Percentiles rank a stretch among this genome's conserved stretches.
These are phyloP conservation scores for Protobothrops mucrosquamatus DNA, from an alignment of 2,113 vertebrate species.

Conservation along the genomic window DNA sequence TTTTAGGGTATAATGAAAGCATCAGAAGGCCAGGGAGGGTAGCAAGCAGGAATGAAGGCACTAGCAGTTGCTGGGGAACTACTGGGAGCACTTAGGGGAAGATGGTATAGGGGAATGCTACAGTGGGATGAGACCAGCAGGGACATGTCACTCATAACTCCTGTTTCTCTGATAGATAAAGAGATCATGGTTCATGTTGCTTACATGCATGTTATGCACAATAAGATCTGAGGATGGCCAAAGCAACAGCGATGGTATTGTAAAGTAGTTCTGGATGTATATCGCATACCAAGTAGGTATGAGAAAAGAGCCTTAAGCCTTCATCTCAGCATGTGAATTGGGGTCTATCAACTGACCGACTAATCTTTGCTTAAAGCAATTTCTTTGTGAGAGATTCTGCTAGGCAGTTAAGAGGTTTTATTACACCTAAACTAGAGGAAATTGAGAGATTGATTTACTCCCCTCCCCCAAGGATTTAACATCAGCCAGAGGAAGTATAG, in stretches of 20 bases:
- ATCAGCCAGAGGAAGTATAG: not conserved
- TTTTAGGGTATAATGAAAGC: not conserved
- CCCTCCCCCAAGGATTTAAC: not conserved
- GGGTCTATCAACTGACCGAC: not conserved
- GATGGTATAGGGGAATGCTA: not conserved
- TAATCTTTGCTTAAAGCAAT: not conserved
- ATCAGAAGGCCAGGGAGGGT: not conserved
- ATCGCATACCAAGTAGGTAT: not conserved
- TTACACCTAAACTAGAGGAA: not conserved
- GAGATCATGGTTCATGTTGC: not conserved
- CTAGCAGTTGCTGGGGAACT: not conserved
- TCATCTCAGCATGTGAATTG: not conserved
- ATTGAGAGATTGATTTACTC: not conserved
- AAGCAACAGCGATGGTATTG: not conserved
- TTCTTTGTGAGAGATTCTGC: not conserved
- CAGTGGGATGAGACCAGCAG: not conserved
- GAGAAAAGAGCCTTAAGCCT: too few relatives aligned
- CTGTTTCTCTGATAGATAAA: not conserved
- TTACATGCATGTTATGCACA: not conserved
- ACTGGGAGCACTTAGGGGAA: not conserved
- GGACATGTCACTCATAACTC: not conserved
- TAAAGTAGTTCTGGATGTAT: not conserved
- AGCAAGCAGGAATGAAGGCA: not conserved
- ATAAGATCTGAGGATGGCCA: not conserved
- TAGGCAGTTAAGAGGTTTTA: not conserved